Base-by-base conservation (phyloP, 2,113 vertebrate species). In the Heterocephalus glaber region DNA sequence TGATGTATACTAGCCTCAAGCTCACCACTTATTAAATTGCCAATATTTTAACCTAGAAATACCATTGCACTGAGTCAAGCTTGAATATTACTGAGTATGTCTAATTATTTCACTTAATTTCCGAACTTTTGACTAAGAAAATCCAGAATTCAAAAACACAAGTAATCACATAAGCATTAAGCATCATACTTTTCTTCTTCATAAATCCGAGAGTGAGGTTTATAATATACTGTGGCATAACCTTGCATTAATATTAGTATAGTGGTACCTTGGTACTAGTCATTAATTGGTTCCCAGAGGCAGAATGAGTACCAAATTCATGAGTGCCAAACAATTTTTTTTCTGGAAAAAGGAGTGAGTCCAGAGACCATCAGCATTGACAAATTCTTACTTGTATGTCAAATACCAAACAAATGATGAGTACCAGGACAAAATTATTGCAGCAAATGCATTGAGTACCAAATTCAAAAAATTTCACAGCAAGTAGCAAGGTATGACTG, bases 101-200 rank as follows among this genome's bases (percentile, higher is more conserved):
- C n/a, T 80, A 47, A 52, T 79, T 96, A 11, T 65, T 94, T 95
- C 66, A 79, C 2, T 90, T 95, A 86, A 58, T n/a, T n/a, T 81
- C n/a, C 35, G 76, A 22, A 61, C n/a, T 89, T 86, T 68, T 77
- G 4, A 54, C 24, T 54, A 70, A 87, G 49, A 79, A 89, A 86
- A 52, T 7, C 20, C 24, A 74, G 5, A 83, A 79, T 86, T 77
- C 68, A 83, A 92, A 94, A 5, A 35, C 3, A 35, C 5, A 35
- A n/a, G 7, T 63, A 84, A 41, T 12, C 24, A 35, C 8, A 38
- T 52, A 79, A 54, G 19, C 33, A 63, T 74, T 92, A n/a, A 74
- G 7, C 8, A 80, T 49, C 35, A 49, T 28, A 47, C 13, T 92
- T 89, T 87, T 70, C 82, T 90, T 92, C 24, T 24, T 82, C 13